Percentiles rank a stretch among this genome's conserved stretches.
Conservation (phyloP, 2,113 vertebrate genomes). For the Rallus limicola region DNA sequence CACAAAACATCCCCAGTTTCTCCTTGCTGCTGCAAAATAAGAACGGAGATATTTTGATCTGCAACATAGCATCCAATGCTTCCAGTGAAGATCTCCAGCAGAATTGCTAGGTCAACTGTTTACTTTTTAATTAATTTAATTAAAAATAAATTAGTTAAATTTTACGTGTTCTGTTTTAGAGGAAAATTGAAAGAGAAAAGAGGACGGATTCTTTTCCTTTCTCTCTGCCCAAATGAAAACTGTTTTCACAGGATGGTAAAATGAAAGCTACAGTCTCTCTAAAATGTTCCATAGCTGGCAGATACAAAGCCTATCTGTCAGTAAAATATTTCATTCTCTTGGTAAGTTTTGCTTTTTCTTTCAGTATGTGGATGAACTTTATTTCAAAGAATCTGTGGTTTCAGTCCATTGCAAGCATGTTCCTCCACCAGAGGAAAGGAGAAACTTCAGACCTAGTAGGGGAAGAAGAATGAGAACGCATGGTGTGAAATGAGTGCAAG, state of each 20-base stretch:
- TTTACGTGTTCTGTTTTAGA: neutral
- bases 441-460: neutral
- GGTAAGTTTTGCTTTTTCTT: neutral
- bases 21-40: neutral
- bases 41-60: neutral
- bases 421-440: neutral
- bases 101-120: neutral
- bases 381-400: neutral
- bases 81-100: neutral
- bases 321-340: neutral
- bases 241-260: neutral
- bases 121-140: no score
- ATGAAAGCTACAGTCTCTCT: neutral
- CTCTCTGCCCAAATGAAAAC: neutral
- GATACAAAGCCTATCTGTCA: neutral
- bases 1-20: neutral
- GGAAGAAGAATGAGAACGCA: neutral
- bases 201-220: neutral
- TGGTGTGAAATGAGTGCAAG: rapidly evolving
- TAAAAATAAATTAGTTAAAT: no score
- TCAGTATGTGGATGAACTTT: neutral
- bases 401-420: neutral
- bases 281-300: rapidly evolving
- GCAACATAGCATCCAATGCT: neutral
- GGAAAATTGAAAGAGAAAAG: neutral